Base-by-base conservation (phyloP, 2,113 vertebrate genomes). In the Gymnorhina tibicen region DNA sequence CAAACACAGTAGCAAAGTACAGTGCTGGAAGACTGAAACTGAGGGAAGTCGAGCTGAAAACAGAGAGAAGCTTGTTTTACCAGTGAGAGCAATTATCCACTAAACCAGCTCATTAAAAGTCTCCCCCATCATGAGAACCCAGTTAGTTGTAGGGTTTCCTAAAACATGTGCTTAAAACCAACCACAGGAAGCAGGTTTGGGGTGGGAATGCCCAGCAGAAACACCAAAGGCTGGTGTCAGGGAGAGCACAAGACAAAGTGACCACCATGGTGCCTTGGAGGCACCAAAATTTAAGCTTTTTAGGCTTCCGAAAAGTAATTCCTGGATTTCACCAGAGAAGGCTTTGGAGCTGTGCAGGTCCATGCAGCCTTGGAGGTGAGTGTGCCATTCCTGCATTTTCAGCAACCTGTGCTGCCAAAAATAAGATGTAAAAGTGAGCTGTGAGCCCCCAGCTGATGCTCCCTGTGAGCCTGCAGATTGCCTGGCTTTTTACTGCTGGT, bases 381-480 rank as follows among this genome's bases (percentile, higher is more conserved):
- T 1, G 1, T 1, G 1, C 32, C 2, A 4, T 35, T 28, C 18
- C 47, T n/a, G 30, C 39, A 28, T 41, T 55, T 9, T 42, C 60
- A 44, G 46, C 39, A 59, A 77, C 21, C 13, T 27, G 12, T 55
- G 64, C 35, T 77, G 72, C 33, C 59, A 60, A 60, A 86, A 63
- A 9, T 6, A 13, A n/a, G 72, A 81, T 6, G 7, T 14, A 62
- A 68, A 78, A 66, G 11, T 0, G 6, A 89, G 37, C 68, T 73
- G 59, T 0, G 1, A 52, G 42, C 20, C 6, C 9, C 21, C 28
- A 53, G n/a, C 14, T 1, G 4, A 24, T 19, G 18, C 27, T 69
- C 49, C 35, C 56, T 42, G 68, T 9, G 39, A 84, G 18, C 37
- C 44, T 74, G 64, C 33, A 62, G 39, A 23, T 9, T 83, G 52